phyloP scores from a whole-genome alignment of 1,140 invertebrate species.

The Eurosta solidaginis region DNA sequence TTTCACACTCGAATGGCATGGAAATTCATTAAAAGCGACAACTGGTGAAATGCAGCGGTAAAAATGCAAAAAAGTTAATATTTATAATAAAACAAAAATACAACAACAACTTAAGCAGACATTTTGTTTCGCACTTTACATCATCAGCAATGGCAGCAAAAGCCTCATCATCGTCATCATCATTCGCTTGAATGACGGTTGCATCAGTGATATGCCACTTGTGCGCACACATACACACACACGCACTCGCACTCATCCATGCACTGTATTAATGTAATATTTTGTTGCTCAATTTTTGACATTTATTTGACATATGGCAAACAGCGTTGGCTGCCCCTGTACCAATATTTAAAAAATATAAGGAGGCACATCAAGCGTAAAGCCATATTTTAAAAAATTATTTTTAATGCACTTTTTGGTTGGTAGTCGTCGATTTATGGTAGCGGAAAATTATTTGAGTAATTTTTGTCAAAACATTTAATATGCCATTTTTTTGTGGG shows the following conservation, averaged over 20 bases:
- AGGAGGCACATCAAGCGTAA: not conserved
- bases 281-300: conserved; percentile 30
- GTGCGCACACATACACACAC: not conserved
- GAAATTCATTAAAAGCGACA: conserved; percentile 37
- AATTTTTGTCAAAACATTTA: not conserved
- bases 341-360: conserved; percentile 3
- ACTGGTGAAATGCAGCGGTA: not conserved
- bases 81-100: not conserved
- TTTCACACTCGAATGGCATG: conserved; percentile 38
- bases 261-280: not conserved
- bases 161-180: conserved; percentile 16
- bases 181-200: not conserved
- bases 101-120: not conserved
- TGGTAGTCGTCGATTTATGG: not conserved
- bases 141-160: not conserved
- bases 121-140: not conserved
- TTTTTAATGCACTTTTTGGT: not conserved
- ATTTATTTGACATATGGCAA: conserved; percentile 34
- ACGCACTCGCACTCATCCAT: too few relatives aligned
- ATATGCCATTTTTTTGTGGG: too few relatives aligned
- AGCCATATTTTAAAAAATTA: conserved; percentile 11
- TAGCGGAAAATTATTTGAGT: not conserved
- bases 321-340: not conserved
- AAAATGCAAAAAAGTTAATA: not conserved
- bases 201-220: not conserved